These are phyloP conservation scores for Apantesis nais DNA, from an alignment of 2,888 invertebrate species.

Conservation along the genomic window DNA sequence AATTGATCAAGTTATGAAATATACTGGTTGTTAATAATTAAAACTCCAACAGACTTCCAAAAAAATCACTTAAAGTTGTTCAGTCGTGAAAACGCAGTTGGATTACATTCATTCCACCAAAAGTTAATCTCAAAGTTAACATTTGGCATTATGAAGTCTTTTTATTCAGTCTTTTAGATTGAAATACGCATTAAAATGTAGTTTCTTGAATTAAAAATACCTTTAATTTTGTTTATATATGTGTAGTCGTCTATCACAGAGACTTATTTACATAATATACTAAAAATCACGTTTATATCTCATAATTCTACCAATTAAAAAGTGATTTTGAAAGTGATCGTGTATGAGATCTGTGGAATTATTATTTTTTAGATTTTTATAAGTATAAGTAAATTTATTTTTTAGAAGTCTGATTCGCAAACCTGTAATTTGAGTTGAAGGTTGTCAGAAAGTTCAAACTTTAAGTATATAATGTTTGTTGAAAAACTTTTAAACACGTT, in stretches of 20 bases:
- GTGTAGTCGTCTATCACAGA: too few relatives aligned
- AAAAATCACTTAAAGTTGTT: conserved; percentile 26
- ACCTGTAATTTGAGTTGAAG: neutral
- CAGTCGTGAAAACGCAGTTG: conserved; percentile 22
- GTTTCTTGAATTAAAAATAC: neutral
- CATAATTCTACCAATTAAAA: too few relatives aligned
- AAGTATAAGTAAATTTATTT: too few relatives aligned
- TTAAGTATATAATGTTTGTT: neutral
- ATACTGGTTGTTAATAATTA: conserved; percentile 20
- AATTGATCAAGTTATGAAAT: conserved; percentile 12
- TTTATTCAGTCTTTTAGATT: neutral
- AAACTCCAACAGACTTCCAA: conserved; percentile 24
- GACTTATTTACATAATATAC: too few relatives aligned
- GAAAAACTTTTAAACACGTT: neutral
- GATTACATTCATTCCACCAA: conserved; percentile 25
- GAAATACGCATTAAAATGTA: neutral
- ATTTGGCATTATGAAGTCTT: conserved; percentile 13
- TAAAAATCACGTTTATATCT: too few relatives aligned
- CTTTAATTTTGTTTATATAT: neutral
- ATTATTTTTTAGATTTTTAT: too few relatives aligned
- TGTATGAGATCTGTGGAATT: too few relatives aligned
- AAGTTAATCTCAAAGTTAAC: conserved; percentile 3
- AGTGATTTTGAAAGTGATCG: too few relatives aligned
- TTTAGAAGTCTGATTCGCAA: neutral
- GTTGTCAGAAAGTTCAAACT: neutral